These are phyloP conservation scores for Petrolisthes cinctipes DNA, from an alignment of 2,888 invertebrate species.

Conservation along the genomic window DNA sequence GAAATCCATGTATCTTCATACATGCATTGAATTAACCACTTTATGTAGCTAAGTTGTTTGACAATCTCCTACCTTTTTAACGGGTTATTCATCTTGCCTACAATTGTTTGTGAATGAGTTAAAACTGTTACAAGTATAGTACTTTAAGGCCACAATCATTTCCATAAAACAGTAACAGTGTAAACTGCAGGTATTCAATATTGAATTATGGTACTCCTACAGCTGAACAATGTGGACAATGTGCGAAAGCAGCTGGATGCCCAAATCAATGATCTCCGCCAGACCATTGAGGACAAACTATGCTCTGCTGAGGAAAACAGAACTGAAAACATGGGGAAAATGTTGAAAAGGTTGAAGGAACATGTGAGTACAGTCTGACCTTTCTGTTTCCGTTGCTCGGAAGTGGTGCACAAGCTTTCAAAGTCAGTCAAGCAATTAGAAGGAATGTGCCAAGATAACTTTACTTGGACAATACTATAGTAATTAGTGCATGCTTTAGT, in stretches of 20 bases:
- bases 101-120: no score
- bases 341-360: conserved; percentile 90
- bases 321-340: conserved; percentile 90
- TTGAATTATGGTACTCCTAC: background rate
- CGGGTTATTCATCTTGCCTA: no score
- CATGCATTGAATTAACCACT: no score
- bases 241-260: conserved; percentile 84
- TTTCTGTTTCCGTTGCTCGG: background rate
- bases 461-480: background rate
- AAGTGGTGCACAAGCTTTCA: background rate
- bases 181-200: no score
- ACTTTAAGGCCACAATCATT: no score
- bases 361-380: conserved; percentile 78
- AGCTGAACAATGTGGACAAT: conserved; percentile 72
- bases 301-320: conserved; percentile 88
- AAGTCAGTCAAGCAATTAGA: background rate
- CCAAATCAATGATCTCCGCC: conserved; percentile 87
- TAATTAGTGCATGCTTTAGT: background rate
- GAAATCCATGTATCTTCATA: no score
- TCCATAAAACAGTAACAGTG: no score
- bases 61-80: no score
- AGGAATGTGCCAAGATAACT: background rate
- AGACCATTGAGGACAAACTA: conserved; percentile 88
- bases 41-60: no score
- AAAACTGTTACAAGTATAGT: no score